A percentile compares a stretch with the other conserved stretches of the same genome.
These are phyloP conservation scores for Hylaeus anthracinus DNA, from an alignment of 1,140 invertebrate genomes.

Conservation along the genomic window DNA sequence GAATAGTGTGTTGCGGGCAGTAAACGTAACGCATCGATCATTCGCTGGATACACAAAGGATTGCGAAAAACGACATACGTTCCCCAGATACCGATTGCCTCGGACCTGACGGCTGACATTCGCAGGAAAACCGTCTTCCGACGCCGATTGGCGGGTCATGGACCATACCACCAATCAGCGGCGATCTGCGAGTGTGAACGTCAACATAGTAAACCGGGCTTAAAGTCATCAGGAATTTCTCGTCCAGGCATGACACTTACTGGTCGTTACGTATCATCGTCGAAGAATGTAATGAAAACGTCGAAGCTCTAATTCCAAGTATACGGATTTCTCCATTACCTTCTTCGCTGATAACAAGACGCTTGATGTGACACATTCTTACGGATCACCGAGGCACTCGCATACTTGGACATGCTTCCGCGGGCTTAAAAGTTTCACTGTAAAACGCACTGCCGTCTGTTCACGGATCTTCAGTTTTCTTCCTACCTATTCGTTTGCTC, in stretches of 20 bases:
- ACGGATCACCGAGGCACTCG: conserved; percentile 22
- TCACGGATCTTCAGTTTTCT: conserved; percentile 13
- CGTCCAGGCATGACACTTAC: conserved; percentile 46
- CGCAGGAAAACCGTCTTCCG: conserved; percentile 41
- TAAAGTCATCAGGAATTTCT: conserved; percentile 55
- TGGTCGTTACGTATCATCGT: conserved; percentile 51
- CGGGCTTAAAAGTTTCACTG: conserved; percentile 36
- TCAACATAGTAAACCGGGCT: conserved; percentile 63
- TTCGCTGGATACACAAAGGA: conserved; percentile 42
- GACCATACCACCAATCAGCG: conserved; percentile 51
- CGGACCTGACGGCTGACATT: conserved; percentile 59
- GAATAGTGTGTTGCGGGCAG: conserved; percentile 9
- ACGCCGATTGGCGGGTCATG: conserved; percentile 57
- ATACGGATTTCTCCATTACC: conserved; percentile 48
- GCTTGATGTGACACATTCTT: conserved; percentile 50
- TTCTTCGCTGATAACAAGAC: conserved; percentile 41
- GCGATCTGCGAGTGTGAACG: conserved; percentile 53
- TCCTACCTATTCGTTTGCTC: background rate
- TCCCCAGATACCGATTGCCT: conserved; percentile 42
- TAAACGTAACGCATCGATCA: conserved; percentile 43
- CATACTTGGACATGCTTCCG: conserved; percentile 48
- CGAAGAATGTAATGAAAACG: conserved; percentile 52
- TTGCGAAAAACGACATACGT: conserved; percentile 52
- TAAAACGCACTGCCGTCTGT: conserved; percentile 44
- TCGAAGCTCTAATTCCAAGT: conserved; percentile 9